Base-by-base conservation (phyloP, 2,113 vertebrate species). In the Stegastes partitus region DNA sequence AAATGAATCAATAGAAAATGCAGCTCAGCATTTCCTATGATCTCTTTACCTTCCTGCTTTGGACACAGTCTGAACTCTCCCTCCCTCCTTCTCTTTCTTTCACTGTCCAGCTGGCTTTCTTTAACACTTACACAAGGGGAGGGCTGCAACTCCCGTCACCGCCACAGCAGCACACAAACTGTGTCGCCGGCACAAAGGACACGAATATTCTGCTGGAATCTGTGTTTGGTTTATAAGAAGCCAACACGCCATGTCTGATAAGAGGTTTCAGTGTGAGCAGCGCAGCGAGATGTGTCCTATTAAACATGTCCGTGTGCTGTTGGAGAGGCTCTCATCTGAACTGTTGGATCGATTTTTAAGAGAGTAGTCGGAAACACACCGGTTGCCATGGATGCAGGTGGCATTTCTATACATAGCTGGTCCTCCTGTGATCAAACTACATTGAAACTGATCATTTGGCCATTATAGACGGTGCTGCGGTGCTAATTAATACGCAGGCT, bases 81-180 rank as follows among this genome's bases (percentile, higher is more conserved):
- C 62, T 57, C 23, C 19, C 57, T 57, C n/a, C 65, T 26, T 67
- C 63, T 65, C 56, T 70, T 59, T 75, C 34, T 80, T 81, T 91
- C 83, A 71, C 89, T 86, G 86, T 81, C 90, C 90, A 92, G 83
- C 77, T 91, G 87, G 90, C 82, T 86, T 84, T 69, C 77, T 81
- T 79, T 79, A 65, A 81, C 90, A 88, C 87, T 85, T 81, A 73
- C 59, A 62, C 39, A 64, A 65, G 59, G 51, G 57, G 69, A 85
- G 25, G 66, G 74, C 68, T 66, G 51, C 4, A 55, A 74, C 83
- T 81, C 68, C 59, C 79, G 66, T 88, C 79, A 81, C 53, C 50
- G 37, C 64, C 84, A 74, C 75, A 79, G 75, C 56, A 78, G 54
- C 14, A 55, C 81, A 79, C 42, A 70, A 85, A 81, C 68, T 54